phyloP scores from a whole-genome alignment of 2,113 vertebrate genomes.

The Vulpes lagopus region DNA sequence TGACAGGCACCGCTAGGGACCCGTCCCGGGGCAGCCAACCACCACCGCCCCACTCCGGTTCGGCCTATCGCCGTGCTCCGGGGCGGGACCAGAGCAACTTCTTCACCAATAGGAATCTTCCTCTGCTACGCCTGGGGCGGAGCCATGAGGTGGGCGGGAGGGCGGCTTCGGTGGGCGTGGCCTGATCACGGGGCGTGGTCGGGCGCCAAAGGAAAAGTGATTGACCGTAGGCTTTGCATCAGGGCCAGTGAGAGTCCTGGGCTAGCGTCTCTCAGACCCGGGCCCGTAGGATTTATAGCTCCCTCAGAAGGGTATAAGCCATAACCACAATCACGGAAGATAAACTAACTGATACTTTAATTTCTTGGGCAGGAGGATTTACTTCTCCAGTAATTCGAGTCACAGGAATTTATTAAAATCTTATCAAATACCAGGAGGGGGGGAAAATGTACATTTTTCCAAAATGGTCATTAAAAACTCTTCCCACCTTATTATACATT shows the following conservation, averaged over 20 bases:
- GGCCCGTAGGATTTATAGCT: background rate
- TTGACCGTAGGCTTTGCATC: background rate
- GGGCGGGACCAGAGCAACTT: slow-evolving; percentile 78
- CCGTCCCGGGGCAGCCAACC: slow-evolving; percentile 75
- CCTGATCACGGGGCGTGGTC: slow-evolving; percentile 43
- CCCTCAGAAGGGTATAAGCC: background rate
- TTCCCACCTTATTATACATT: slow-evolving; percentile 10
- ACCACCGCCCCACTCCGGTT: slow-evolving; percentile 67
- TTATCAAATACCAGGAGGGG: background rate
- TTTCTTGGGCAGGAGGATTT: slow-evolving; percentile 38
- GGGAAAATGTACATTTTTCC: background rate
- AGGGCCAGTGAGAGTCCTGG: background rate
- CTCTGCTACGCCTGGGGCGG: background rate
- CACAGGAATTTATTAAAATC: slow-evolving; percentile 54
- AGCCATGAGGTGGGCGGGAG: background rate
- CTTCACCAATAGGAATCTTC: slow-evolving; percentile 59
- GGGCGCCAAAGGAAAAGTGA: background rate
- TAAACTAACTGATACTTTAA: slow-evolving; percentile 28
- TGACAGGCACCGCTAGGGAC: slow-evolving; percentile 74
- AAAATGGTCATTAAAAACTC: slow-evolving; percentile 47
- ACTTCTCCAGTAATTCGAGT: slow-evolving; percentile 21
- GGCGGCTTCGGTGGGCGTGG: slow-evolving; percentile 15
- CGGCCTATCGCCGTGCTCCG: slow-evolving; percentile 28
- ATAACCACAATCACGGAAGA: slow-evolving; percentile 12
- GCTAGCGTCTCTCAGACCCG: background rate